Base-by-base conservation (phyloP, 2,888 invertebrate genomes). In the Metellina segmentata region DNA sequence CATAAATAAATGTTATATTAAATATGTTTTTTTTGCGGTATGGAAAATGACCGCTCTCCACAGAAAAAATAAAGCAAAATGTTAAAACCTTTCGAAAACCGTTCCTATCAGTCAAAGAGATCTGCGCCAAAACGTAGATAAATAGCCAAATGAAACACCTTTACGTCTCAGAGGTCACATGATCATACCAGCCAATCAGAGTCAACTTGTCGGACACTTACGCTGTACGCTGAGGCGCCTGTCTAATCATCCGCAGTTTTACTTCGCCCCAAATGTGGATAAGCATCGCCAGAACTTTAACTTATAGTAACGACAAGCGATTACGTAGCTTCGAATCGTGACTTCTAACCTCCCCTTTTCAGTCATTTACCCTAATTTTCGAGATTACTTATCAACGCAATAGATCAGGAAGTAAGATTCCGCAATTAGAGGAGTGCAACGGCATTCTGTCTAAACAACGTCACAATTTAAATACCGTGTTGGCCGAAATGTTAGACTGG, bases 351-450 rank as follows among this genome's bases (percentile, higher is more conserved):
- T 91, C 91, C 78, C 91, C 83, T 91, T 83, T 82, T 70, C 83
- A 81, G 91, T 91, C 91, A 91, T 91, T 91, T 91, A 91, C 91
- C 75, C 91, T 91, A 91, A 91, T 91, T 91, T 91, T 91, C 91
- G 91, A 87, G 91, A 91, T 91, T 91, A 91, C 91, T 91, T 91
- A 91, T 91, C 91, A 91, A 91, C 83, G 91, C 86, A 87, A 91
- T 91, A 87, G 91, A 91, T 91, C 91, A 91, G 91, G 91, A 91
- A 91, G 91, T 91, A 91, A 87, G 91, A 86, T 82, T 77, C 78
- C 71, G 87, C 87, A 91, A 91, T 91, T 91, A 91, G 87, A 85
- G 90, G 90, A 87, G 91, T 91, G 91, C 87, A 83, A 91, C 91
- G 51, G 87, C 86, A 83, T 91, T 91, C 87, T 91, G 91, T 87